Evolutionary conservation across 1,140 invertebrate genomes (phyloP).

Genomic region (Sycophila sp.): DNA sequence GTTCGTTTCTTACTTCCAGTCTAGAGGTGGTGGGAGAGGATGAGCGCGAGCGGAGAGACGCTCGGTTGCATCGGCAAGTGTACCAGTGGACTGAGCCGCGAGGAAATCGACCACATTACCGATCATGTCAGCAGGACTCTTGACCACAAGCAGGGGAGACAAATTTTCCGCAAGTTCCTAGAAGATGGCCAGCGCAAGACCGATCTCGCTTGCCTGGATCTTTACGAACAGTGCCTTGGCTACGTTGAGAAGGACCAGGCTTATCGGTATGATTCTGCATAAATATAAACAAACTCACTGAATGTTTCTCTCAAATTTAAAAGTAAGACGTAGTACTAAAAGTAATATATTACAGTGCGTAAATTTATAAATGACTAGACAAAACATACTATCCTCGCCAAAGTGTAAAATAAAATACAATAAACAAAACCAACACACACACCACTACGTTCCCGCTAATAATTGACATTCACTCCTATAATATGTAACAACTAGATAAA

Average conservation of each 20-base stretch:
- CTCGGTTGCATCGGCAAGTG: constrained; percentile 54
- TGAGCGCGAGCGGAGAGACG: background rate
- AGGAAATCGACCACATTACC: constrained; percentile 49
- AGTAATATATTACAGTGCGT: too few species aligned
- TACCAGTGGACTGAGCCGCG: constrained; percentile 40
- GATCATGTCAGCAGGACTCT: constrained; percentile 49
- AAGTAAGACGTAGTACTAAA: too few species aligned
- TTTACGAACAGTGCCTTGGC: constrained; percentile 46
- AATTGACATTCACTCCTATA: too few species aligned
- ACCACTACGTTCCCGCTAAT: too few species aligned
- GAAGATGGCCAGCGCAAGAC: constrained; percentile 26
- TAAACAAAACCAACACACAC: too few species aligned
- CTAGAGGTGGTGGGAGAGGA: background rate
- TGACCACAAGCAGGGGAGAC: constrained; percentile 38
- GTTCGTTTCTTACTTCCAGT: background rate
- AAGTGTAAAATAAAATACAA: too few species aligned
- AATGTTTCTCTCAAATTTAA: too few species aligned
- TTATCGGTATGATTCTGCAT: background rate
- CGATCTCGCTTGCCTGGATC: constrained; percentile 45
- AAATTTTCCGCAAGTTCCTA: constrained; percentile 50
- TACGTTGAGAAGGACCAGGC: constrained; percentile 28
- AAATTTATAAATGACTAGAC: too few species aligned
- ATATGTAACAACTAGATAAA: too few species aligned
- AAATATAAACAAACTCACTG: too few species aligned
- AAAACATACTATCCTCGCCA: too few species aligned